Base-by-base conservation (phyloP, 2,797 vertebrate genomes). In the Lycodopsis pacificus region DNA sequence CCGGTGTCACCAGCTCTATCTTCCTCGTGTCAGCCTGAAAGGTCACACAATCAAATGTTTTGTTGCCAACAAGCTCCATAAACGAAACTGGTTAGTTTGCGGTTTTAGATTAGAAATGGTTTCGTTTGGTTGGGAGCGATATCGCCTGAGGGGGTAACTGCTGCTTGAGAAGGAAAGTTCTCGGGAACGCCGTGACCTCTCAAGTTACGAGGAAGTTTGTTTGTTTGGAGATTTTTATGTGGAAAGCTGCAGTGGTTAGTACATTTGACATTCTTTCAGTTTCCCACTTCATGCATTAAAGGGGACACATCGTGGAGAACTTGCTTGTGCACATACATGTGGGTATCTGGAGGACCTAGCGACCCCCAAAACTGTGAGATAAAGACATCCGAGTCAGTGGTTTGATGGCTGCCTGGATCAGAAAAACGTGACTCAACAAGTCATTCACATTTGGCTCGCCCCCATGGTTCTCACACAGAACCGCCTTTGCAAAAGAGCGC, bases 11-110 rank as follows among this genome's bases (percentile, higher is more conserved):
- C 53, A 7, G 57, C 85, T 77, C 65, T n/a, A 83, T 91, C 86
- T 88, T 86, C 65, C 67, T 46, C 4, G 9, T 25, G 80, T 85
- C 88, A 44, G 71, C 42, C 71, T 68, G 65, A 91, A 92, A 92
- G 91, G 89, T 92, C 91, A 82, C 72, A 57, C 25, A 25, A 25
- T 25, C 25, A 2, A 25, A 25, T 25, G 56, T 73, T 68, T 0
- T 13, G 10, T 9, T 54, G 61, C 46, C 14, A 71, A 53, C 34
- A 12, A 56, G 8, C 19, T 34, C 5, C 32, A n/a, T 14, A 14
- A 68, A 44, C 4, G 8, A 53, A 25, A 20, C 8, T 49, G 7
- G 30, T 42, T 30, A 27, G 4, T 36, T 38, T 25, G 53, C 53
- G 65, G 22, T 20, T 10, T 67, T 13, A 6, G 17, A 44, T 42